These are phyloP conservation scores for Penaeus indicus DNA, from an alignment of 1,140 invertebrate genomes.

Conservation along the genomic window DNA sequence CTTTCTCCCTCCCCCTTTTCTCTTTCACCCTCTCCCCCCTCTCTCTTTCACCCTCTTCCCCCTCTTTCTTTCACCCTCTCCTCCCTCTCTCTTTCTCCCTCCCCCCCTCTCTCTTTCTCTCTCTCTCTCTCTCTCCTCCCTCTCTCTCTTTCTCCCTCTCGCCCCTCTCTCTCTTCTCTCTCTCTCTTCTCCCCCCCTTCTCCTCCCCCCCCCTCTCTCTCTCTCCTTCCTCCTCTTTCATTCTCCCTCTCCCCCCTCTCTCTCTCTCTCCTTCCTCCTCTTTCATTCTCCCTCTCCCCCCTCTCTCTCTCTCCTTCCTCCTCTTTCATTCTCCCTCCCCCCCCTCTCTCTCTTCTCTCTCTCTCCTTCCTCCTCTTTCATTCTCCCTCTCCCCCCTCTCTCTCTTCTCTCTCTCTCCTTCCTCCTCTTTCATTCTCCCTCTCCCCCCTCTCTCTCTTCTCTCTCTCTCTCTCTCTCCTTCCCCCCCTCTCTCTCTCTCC, in stretches of 20 bases:
- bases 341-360: background rate
- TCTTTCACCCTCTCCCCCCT: background rate
- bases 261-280: background rate
- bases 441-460: background rate
- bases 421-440: background rate
- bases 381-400: background rate
- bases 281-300: background rate
- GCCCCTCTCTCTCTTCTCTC: background rate
- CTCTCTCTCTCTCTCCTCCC: background rate
- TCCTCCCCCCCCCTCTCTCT: background rate
- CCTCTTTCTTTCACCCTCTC: no score
- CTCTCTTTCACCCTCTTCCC: constrained; percentile 5
- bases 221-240: background rate
- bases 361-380: background rate
- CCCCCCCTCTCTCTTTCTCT: background rate
- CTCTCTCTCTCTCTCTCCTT: no score
- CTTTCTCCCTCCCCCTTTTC: background rate
- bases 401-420: background rate
- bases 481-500: no score
- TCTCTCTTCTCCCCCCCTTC: background rate
- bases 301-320: background rate
- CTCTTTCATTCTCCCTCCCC: background rate
- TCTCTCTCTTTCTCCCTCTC: background rate
- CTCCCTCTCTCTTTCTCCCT: background rate
- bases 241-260: background rate